Evolutionary conservation across 2,888 invertebrate genomes (phyloP), one percentile per base, ranked within the genome.

Genomic region (Drosophila lacicola): DNA sequence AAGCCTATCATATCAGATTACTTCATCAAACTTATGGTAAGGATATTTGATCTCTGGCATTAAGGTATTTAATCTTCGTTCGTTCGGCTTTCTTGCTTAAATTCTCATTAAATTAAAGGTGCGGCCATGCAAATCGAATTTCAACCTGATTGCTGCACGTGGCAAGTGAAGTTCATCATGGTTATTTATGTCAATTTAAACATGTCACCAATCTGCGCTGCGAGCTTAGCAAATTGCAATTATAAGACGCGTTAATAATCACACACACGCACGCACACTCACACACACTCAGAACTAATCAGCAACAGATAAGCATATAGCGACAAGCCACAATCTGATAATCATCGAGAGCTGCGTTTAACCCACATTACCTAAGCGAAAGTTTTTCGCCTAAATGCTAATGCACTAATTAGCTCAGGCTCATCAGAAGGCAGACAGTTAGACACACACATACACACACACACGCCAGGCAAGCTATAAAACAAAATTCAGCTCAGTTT

Each of bases 391-490:
- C 60, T 61, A 67, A 71, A 74, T 82, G 67, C 74, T 80, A 71
- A 82, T 82, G 66, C 74, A 74, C 83, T 83, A 86, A 84, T 84
- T 84, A 86, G 83, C 71, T 88, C 56, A 65, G 65, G 67, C 67
- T 65, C 68, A 49, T 68, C 46, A 57, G 49, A 61, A 44, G 41
- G 47, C 49, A 66, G 50, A 10, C 34, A 55, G 14, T 33, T 34
- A 51, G 4, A 11, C 39, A 25, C 25, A 39, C 14, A 44, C 9
- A 21, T 9, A 39, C 5, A 55, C 10, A 19, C 0, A 46, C 3
- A 17, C 36, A 11, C 10, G 10, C 4, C 42, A 47, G 57, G 47
- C 54, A 62, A 64, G 49, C 62, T 74, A 55, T 74, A 61, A 68
- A 68, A 64, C 47, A 44, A 73, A 63, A 39, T 14, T 47, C 60